Base-by-base conservation (phyloP, 2,888 invertebrate species). In the Meloe dianella region DNA sequence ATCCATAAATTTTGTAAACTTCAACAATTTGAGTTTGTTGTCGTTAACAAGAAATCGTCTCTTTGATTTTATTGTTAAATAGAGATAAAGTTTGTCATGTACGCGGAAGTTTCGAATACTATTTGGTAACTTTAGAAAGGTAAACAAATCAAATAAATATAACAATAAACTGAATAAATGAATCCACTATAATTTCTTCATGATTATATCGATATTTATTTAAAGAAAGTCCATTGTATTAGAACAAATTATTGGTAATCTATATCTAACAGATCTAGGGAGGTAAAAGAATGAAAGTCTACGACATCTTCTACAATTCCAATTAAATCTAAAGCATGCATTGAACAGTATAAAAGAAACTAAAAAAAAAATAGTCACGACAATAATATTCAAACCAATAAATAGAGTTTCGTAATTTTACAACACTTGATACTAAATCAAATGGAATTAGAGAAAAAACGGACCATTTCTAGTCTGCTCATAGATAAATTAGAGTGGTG, bases 221-320 rank as follows among this genome's bases (percentile, higher is more conserved):
- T 22, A 51, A 51, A 22, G 47, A 51, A 51, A 51, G 47, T 51
- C 47, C 9, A 51, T 51, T 51, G 47, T 51, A 22, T 7, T 51
- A 22, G 7, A 51, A 51, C 47, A 51, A 51, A 51, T 51, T 51
- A 51, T 22, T 10, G 22, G 22, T 22, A 51, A 51, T 51, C 47
- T 1, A 22, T 22, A 51, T 51, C 22, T 20, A 20, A 51, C 9
- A 51, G 9, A 51, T 51, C 47, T 22, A 2, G n/a, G n/a, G 17
- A n/a, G n/a, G n/a, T n/a, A 41, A 41, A 41, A 17, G 41, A 41
- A 41, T 17, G 41, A 41, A 41, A 41, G 41, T 41, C 20, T 20
- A 51, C 10, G 22, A 22, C 22, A 47, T 47, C 47, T 47, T 20
- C 47, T 8, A 22, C 20, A 22, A 51, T 51, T 51, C 47, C 22